Evolutionary conservation across 1,140 invertebrate genomes (phyloP).

Genomic region (Bombus soroeensis): DNA sequence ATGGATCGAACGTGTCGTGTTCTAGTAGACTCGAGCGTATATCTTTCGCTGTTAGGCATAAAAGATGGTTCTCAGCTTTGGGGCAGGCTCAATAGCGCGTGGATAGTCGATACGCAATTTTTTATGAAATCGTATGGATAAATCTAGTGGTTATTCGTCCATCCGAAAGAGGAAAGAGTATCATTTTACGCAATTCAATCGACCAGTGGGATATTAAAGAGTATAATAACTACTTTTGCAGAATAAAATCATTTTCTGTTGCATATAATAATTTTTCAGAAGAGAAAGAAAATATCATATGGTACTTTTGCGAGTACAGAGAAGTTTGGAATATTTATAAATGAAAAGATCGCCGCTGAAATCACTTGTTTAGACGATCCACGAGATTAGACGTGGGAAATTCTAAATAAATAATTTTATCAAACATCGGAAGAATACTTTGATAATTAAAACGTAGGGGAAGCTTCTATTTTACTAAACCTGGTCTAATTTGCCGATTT

Average conservation of each 20-base stretch:
- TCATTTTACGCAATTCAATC: too few relatives aligned
- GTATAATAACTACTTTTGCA: too few relatives aligned
- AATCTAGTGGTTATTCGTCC: background rate
- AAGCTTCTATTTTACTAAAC: background rate
- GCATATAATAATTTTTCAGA: too few relatives aligned
- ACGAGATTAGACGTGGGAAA: too few relatives aligned
- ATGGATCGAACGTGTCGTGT: slow-evolving; percentile 53
- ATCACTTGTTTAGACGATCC: too few relatives aligned
- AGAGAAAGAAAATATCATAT: too few relatives aligned
- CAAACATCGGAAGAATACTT: background rate
- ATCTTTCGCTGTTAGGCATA: slow-evolving; percentile 30
- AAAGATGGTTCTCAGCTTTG: slow-evolving; percentile 42
- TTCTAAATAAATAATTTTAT: background rate
- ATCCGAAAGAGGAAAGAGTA: too few relatives aligned
- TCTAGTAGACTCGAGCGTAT: slow-evolving; percentile 26
- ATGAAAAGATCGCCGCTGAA: too few relatives aligned
- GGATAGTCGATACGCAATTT: background rate
- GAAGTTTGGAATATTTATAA: too few relatives aligned
- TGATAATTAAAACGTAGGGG: background rate
- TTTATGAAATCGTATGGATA: slow-evolving; percentile 5
- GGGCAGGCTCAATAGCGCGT: background rate
- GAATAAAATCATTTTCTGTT: too few relatives aligned
- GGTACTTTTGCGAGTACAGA: too few relatives aligned
- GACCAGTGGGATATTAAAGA: too few relatives aligned
- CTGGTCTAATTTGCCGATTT: background rate